phyloP scores from a whole-genome alignment of 2,888 invertebrate species.

The Pollenia amentaria region DNA sequence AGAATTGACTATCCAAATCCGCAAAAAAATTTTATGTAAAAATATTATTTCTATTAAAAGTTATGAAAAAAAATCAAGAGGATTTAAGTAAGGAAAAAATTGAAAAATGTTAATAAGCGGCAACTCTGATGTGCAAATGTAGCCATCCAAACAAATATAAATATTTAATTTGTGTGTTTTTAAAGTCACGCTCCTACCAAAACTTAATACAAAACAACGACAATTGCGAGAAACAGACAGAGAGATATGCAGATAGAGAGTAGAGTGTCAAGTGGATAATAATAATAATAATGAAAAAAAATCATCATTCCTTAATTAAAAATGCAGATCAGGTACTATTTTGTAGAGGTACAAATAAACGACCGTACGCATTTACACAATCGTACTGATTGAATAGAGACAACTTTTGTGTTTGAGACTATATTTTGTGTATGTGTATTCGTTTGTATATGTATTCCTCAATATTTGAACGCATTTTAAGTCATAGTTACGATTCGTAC shows the following conservation, averaged over 20 bases:
- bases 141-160: constrained; percentile 45
- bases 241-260: constrained; percentile 46
- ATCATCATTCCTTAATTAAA: constrained; percentile 68
- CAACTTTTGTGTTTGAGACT: constrained; percentile 5
- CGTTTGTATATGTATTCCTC: constrained; percentile 14
- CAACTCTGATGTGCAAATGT: background rate
- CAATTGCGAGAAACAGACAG: constrained; percentile 47
- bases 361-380: constrained; percentile 69
- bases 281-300: constrained; percentile 59
- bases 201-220: constrained; percentile 58
- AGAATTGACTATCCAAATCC: too few relatives aligned
- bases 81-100: too few relatives aligned
- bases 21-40: too few relatives aligned
- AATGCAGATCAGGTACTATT: constrained; percentile 73
- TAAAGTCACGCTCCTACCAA: constrained; percentile 59
- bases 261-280: constrained; percentile 65
- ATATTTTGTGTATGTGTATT: constrained; percentile 7
- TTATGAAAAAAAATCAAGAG: too few relatives aligned
- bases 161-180: constrained; percentile 39
- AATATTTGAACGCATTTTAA: constrained; percentile 65
- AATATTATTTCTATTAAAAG: too few relatives aligned
- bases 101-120: too few relatives aligned
- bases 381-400: constrained; percentile 27
- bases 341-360: constrained; percentile 67
- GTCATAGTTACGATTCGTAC: constrained; percentile 50